phyloP scores from a whole-genome alignment of 2,797 vertebrate genomes.

The Coracias cyanogaster region DNA sequence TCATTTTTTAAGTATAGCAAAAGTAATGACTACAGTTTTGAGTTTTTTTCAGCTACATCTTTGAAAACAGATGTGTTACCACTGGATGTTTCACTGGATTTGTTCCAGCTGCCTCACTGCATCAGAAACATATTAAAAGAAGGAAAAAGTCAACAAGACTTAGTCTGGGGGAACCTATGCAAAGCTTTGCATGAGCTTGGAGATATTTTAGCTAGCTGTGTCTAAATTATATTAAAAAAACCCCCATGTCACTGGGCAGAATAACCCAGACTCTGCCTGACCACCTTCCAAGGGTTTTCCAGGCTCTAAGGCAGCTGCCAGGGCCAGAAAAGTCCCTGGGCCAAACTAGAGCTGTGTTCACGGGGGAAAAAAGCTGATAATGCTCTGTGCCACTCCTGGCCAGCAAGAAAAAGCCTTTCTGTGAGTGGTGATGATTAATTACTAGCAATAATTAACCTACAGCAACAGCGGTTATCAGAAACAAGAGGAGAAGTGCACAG shows the following conservation, averaged over 20 bases:
- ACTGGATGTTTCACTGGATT: neutral
- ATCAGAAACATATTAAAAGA: neutral
- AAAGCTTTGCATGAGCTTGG: neutral
- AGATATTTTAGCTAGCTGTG: neutral
- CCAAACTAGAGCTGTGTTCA: neutral
- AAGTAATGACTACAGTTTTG: neutral
- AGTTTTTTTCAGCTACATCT: neutral
- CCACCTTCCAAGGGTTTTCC: neutral
- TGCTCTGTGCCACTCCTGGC: neutral
- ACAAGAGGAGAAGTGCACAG: neutral
- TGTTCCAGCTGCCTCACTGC: neutral
- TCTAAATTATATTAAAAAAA: neutral
- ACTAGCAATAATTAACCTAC: slow-evolving; percentile 36
- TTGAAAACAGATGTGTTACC: neutral
- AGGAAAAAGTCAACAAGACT: neutral
- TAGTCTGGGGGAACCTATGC: neutral
- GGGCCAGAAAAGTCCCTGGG: neutral
- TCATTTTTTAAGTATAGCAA: neutral
- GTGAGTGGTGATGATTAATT: slow-evolving; percentile 2
- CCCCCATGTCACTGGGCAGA: neutral
- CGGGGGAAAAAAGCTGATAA: neutral
- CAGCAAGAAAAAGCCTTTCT: neutral
- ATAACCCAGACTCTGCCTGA: rapidly evolving
- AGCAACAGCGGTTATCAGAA: neutral
- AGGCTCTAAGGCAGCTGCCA: neutral